Evolutionary conservation across 1,140 invertebrate genomes (phyloP).

Genomic region (Drosophila santomea): DNA sequence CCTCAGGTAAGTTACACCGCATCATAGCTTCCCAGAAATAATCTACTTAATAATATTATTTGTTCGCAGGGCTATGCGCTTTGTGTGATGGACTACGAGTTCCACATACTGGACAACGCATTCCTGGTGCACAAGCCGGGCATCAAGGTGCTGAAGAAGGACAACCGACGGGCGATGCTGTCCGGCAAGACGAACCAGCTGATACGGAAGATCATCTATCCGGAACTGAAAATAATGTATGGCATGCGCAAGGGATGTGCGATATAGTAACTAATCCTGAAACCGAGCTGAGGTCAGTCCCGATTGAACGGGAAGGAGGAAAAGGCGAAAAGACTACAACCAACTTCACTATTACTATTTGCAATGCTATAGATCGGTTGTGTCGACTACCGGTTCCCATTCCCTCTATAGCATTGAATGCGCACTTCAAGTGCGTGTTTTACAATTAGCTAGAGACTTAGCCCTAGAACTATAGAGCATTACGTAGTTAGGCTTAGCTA

Average conservation of each 20-base stretch:
- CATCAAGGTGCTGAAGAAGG: constrained; percentile 92
- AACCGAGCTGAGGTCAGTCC: constrained; percentile 70
- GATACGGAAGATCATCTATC: constrained; percentile 92
- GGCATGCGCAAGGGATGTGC: constrained; percentile 92
- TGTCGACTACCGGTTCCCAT: constrained; percentile 15
- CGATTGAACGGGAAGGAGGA: constrained; percentile 23
- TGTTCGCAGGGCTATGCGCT: constrained; percentile 91
- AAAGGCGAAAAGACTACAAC: constrained; percentile 68
- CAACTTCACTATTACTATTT: constrained; percentile 65
- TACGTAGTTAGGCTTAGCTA: constrained; percentile 51
- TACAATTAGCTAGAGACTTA: constrained; percentile 65
- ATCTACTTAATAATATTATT: constrained; percentile 38
- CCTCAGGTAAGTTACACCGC: constrained; percentile 89
- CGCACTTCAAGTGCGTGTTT: constrained; percentile 57
- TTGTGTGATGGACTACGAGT: constrained; percentile 95
- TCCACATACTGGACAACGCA: constrained; percentile 95
- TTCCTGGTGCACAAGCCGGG: constrained; percentile 95
- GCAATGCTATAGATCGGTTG: constrained; percentile 65
- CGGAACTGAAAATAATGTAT: constrained; percentile 93
- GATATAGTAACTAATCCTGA: constrained; percentile 87
- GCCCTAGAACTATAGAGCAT: constrained; percentile 56
- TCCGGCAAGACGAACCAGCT: constrained; percentile 91
- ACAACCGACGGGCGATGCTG: constrained; percentile 90
- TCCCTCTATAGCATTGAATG: constrained; percentile 38
- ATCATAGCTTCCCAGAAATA: not conserved